A percentile compares a stretch with the other conserved stretches of the same genome.
phyloP scores from a whole-genome alignment of 2,888 invertebrate species.

The Pediacus dermestoides region DNA sequence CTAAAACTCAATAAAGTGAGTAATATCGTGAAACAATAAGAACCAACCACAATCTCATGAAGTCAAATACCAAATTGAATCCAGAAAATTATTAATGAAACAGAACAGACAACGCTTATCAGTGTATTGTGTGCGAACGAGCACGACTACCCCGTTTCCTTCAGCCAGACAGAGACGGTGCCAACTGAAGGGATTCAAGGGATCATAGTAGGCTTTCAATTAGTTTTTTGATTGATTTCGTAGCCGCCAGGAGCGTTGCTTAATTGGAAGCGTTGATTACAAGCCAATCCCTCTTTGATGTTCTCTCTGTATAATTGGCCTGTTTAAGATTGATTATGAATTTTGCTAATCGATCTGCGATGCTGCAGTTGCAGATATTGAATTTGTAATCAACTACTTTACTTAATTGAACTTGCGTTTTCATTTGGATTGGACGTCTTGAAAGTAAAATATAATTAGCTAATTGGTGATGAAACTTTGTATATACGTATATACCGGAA shows the following conservation, averaged over 20 bases:
- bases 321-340: slow-evolving; percentile 50
- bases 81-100: slow-evolving; percentile 49
- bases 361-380: slow-evolving; percentile 36
- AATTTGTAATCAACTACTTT: slow-evolving; percentile 40
- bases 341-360: slow-evolving; percentile 44
- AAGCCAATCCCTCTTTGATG: slow-evolving; percentile 45
- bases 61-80: slow-evolving; percentile 48
- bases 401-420: slow-evolving; percentile 32
- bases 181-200: slow-evolving; percentile 42
- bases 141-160: slow-evolving; percentile 5
- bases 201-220: slow-evolving; percentile 50
- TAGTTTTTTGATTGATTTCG: slow-evolving; percentile 51
- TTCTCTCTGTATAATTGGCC: slow-evolving; percentile 48
- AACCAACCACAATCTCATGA: slow-evolving; percentile 44
- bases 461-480: slow-evolving; percentile 1
- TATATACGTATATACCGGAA: neutral
- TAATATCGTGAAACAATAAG: slow-evolving; percentile 46
- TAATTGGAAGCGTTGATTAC: slow-evolving; percentile 52
- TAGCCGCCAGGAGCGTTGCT: slow-evolving; percentile 47
- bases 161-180: slow-evolving; percentile 15
- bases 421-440: slow-evolving; percentile 9
- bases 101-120: slow-evolving; percentile 41
- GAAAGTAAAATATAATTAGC: slow-evolving; percentile 4
- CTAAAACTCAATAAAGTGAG: slow-evolving; percentile 46
- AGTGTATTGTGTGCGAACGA: slow-evolving; percentile 16